These are phyloP conservation scores for Morpho helenor DNA, from an alignment of 2,888 invertebrate species.

Conservation along the genomic window DNA sequence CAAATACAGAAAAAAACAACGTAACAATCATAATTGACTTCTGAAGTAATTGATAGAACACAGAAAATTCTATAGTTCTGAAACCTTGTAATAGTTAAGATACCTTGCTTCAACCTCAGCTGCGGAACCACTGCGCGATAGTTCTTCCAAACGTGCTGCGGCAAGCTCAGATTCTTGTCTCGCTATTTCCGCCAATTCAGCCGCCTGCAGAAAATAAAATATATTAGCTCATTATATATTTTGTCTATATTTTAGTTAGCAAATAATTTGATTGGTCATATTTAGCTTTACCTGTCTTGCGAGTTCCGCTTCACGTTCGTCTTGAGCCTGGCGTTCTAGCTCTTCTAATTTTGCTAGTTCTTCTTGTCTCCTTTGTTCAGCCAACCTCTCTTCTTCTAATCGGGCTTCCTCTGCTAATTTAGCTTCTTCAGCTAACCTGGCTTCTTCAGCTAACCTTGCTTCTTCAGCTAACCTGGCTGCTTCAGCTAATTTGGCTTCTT, in stretches of 20 bases:
- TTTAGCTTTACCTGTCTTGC: slow-evolving; percentile 77
- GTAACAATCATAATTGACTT: no score
- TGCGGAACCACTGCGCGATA: slow-evolving; percentile 63
- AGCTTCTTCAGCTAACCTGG: slow-evolving; percentile 50
- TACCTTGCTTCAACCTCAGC: slow-evolving; percentile 59
- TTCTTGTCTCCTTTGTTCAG: slow-evolving; percentile 64
- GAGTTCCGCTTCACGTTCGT: slow-evolving; percentile 82
- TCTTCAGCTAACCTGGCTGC: slow-evolving; percentile 46
- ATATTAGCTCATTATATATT: no score
- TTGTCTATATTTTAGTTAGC: no score
- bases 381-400: slow-evolving; percentile 59
- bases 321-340: slow-evolving; percentile 80
- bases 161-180: slow-evolving; percentile 79
- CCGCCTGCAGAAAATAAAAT: slow-evolving; percentile 66
- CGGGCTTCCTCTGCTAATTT: slow-evolving; percentile 40
- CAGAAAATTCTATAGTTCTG: no score
- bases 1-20: no score
- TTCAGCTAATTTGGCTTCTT: slow-evolving; percentile 69
- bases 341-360: slow-evolving; percentile 78
- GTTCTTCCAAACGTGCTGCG: slow-evolving; percentile 79
- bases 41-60: no score
- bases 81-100: background rate
- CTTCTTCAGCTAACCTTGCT: slow-evolving; percentile 51
- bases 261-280: background rate
- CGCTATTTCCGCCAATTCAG: slow-evolving; percentile 83